Evolutionary conservation across 2,888 invertebrate species (phyloP).

Genomic region (Willowsia nigromaculata): DNA sequence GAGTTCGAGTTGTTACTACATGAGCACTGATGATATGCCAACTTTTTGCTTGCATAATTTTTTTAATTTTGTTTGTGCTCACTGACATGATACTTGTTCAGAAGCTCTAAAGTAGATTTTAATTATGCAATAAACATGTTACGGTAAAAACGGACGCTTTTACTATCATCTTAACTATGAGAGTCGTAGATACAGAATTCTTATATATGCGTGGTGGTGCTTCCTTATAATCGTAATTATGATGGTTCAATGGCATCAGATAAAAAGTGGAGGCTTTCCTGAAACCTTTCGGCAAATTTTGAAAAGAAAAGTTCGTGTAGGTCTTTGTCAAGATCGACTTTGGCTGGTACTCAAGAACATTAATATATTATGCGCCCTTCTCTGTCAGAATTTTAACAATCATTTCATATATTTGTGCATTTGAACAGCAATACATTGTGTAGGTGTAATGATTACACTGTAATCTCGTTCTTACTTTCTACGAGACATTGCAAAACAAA

Average conservation of each 20-base stretch:
- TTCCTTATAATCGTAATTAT: not conserved
- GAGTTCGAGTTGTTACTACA: not conserved
- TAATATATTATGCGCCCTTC: not conserved
- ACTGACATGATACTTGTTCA: not conserved
- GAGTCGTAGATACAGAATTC: not conserved
- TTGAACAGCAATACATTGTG: not conserved
- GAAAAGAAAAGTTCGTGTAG: constrained; percentile 30
- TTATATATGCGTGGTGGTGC: not conserved
- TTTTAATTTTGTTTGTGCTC: not conserved
- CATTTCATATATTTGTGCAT: not conserved
- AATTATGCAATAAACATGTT: constrained; percentile 54
- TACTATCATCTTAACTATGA: not conserved
- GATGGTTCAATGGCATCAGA: constrained; percentile 55
- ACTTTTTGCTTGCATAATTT: constrained; percentile 4
- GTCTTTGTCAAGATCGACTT: constrained; percentile 43
- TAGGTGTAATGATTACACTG: not conserved
- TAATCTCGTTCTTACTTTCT: not conserved
- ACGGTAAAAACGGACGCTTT: not conserved
- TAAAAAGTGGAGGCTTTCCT: constrained; percentile 21
- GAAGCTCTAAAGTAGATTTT: constrained; percentile 42
- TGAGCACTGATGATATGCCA: not conserved
- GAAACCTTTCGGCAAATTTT: not conserved
- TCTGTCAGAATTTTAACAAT: not conserved
- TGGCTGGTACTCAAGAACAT: not conserved
- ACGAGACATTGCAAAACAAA: not conserved